phyloP scores from a whole-genome alignment of 92 coral and sea anemone genomes.

The Heliopora coerulea region DNA sequence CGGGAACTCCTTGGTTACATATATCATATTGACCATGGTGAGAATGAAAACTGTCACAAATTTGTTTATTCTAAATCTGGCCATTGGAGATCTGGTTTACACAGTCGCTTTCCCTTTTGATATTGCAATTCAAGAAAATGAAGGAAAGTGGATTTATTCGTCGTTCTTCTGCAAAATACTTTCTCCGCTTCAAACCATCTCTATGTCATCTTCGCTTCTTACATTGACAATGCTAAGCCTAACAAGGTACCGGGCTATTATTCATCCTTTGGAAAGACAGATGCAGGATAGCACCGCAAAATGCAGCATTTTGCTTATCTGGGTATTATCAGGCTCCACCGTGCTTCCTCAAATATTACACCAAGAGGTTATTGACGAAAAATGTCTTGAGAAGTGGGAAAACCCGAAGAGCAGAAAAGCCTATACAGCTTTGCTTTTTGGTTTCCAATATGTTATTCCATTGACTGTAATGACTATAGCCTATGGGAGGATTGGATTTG shows the following conservation, averaged over 20 bases:
- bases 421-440: conserved; percentile 64
- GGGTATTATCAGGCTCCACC: conserved; percentile 62
- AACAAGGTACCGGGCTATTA: conserved; percentile 75
- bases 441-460: conserved; percentile 65
- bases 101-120: conserved; percentile 76
- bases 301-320: conserved; percentile 59
- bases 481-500: conserved; percentile 66
- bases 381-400: conserved; percentile 68
- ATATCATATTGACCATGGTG: conserved; percentile 59
- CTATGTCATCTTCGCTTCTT: conserved; percentile 68
- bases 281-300: conserved; percentile 59
- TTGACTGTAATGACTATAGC: conserved; percentile 68
- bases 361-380: conserved; percentile 15
- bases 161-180: conserved; percentile 62
- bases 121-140: conserved; percentile 69
- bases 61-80: conserved; percentile 70
- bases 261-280: conserved; percentile 67
- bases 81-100: conserved; percentile 71
- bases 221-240: conserved; percentile 66
- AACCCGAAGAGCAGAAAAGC: conserved; percentile 40
- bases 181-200: conserved; percentile 70
- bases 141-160: conserved; percentile 66
- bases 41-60: conserved; percentile 85
- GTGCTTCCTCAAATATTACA: conserved; percentile 69
- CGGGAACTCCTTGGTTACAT: conserved; percentile 68